These are phyloP conservation scores for Marisa cornuarietis DNA, from an alignment of 1,140 invertebrate genomes.

Conservation along the genomic window DNA sequence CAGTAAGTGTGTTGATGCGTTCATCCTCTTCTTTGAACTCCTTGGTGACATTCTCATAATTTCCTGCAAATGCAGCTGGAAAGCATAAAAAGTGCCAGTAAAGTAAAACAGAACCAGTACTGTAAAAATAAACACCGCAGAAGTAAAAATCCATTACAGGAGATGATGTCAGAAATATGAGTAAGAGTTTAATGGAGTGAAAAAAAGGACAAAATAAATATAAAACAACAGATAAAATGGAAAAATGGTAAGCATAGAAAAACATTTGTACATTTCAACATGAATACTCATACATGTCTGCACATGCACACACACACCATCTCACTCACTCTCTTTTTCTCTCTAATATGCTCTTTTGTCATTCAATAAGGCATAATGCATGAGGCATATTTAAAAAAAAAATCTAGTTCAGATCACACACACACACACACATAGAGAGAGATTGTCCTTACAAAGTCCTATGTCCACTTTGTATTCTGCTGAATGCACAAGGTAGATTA, in stretches of 20 bases:
- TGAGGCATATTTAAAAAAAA: no score
- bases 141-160: background rate
- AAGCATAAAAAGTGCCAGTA: background rate
- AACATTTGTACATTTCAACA: background rate
- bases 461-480: background rate
- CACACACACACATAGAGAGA: background rate
- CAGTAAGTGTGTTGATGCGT: background rate
- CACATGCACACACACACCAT: conserved; percentile 19
- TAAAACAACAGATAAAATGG: no score
- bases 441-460: background rate
- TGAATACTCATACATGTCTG: background rate
- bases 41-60: background rate
- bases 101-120: background rate
- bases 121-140: background rate
- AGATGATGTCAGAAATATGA: no score
- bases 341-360: no score
- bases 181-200: no score
- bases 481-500: background rate
- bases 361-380: no score
- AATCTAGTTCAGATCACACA: no score
- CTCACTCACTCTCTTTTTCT: no score
- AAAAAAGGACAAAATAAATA: background rate
- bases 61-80: background rate
- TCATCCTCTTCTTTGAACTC: background rate
- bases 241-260: background rate